Conservation (phyloP, 2,113 vertebrate genomes). For the Casuarius casuarius region DNA sequence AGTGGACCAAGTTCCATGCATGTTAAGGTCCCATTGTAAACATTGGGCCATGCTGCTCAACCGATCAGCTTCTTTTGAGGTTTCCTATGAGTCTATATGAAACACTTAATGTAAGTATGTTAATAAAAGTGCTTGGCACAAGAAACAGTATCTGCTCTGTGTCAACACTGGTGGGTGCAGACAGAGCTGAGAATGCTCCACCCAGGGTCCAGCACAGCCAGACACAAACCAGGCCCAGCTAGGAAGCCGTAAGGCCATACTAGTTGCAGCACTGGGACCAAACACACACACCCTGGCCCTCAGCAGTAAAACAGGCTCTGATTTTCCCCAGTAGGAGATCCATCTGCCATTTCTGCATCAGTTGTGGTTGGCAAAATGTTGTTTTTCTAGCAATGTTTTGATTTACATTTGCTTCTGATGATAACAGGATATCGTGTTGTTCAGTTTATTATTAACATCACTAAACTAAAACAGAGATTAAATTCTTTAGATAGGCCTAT, state of each 20-base stretch:
- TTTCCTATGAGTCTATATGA: not conserved
- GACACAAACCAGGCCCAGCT: not conserved
- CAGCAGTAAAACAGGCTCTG: not conserved
- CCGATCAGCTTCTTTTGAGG: not conserved
- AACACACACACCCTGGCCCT: not conserved
- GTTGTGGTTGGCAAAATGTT: not conserved
- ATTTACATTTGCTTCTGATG: not conserved
- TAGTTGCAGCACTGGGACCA: not conserved
- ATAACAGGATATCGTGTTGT: not conserved
- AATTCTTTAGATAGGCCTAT: not conserved
- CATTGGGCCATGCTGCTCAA: not conserved
- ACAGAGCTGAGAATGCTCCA: not conserved
- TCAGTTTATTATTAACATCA: not conserved
- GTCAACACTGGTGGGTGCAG: not conserved
- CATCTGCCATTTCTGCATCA: not conserved
- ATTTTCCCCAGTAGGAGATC: not conserved
- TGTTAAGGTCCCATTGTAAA: not conserved
- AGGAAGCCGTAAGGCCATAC: not conserved
- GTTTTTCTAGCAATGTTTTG: not conserved
- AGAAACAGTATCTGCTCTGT: not conserved
- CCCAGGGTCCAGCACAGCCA: not conserved
- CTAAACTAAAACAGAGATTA: not conserved
- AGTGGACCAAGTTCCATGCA: not conserved
- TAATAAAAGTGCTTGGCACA: not conserved
- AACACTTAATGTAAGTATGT: not conserved